phyloP scores from a whole-genome alignment of 1,140 invertebrate species.

The Phymorhynchus buccinoides region DNA sequence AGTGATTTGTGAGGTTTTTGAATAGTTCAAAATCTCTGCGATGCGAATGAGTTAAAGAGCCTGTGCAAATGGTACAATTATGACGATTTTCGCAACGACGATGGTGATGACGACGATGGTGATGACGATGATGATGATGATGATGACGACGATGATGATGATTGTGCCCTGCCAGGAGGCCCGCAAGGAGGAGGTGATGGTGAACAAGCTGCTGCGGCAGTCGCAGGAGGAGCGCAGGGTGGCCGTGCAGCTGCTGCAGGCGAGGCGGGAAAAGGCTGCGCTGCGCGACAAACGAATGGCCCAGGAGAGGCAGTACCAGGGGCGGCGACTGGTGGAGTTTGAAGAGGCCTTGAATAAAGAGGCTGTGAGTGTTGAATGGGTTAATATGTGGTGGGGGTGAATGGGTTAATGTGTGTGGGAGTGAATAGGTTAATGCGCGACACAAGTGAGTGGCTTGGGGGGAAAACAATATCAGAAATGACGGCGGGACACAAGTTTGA shows the following conservation, averaged over 20 bases:
- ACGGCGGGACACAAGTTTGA: no score
- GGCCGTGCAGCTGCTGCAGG: conserved; percentile 72
- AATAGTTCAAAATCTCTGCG: no score
- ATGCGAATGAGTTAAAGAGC: no score
- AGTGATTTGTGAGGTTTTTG: no score
- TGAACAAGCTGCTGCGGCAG: conserved; percentile 72
- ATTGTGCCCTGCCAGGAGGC: conserved; percentile 61
- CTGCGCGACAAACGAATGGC: conserved; percentile 69
- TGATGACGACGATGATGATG: no score
- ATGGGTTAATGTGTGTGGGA: no score
- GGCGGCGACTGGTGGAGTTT: conserved; percentile 70
- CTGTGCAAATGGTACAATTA: no score
- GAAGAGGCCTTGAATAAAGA: conserved; percentile 72
- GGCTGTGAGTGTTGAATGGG: conserved; percentile 60
- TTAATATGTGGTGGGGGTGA: no score
- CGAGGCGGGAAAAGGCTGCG: conserved; percentile 72
- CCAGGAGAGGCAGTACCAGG: conserved; percentile 71
- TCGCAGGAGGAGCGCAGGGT: conserved; percentile 73
- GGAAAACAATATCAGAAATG: no score
- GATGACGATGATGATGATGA: conserved; percentile 49
- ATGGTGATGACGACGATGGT: conserved; percentile 44
- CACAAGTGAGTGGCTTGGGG: no score
- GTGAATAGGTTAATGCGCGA: no score
- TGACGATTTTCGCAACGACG: no score
- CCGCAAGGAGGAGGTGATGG: conserved; percentile 70